Evolutionary conservation across 2,113 vertebrate genomes (phyloP), one percentile per base, ranked within the genome.

Genomic region (Microtus ochrogaster): DNA sequence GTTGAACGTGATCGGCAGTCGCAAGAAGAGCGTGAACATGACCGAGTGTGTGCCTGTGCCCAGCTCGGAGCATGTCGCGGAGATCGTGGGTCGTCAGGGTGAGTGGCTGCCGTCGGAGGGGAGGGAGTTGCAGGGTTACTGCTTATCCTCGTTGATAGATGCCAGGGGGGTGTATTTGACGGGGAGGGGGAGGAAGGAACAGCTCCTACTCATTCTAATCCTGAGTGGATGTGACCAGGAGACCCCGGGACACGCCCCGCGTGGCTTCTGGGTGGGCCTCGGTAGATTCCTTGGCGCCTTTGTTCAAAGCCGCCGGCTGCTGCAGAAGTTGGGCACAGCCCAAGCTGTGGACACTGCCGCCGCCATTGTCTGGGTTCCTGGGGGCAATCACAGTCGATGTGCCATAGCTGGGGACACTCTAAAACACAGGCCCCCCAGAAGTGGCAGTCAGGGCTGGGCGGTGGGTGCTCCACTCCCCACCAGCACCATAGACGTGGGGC

Each of bases 1-100:
- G 98, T 98, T 98, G 98, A 98, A 98, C 76, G 98, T 98, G 96
- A 98, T 99, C 86, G 99, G 99, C 91, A 98, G 98, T 98, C 98
- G 98, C 86, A 99, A 98, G 97, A 99, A 99, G 98, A 99, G 99
- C 98, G 99, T 99, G 97, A 99, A 99, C 98, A 99, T 99, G 99
- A 99, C 99, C n/a, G 99, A 99, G 94, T 99, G 99, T 97, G 99
- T 99, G 4, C 99, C 99, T 47, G 99, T 99, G 82, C 99, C 99
- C 98, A 99, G 99, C 98, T 99, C 99, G 61, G 99, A 99, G 97
- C 99, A 99, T 90, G 99, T 99, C 97, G 99, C 99, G 0, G 99
- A 99, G 98, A 99, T 99, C 93, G 99, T 99, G 94, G 99, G 99
- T 24, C 96, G 95, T 70, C 96, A 97, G 90, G 95, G 96, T 97